phyloP scores from a whole-genome alignment of 2,797 vertebrate genomes.

The Ambastaia sidthimunki region DNA sequence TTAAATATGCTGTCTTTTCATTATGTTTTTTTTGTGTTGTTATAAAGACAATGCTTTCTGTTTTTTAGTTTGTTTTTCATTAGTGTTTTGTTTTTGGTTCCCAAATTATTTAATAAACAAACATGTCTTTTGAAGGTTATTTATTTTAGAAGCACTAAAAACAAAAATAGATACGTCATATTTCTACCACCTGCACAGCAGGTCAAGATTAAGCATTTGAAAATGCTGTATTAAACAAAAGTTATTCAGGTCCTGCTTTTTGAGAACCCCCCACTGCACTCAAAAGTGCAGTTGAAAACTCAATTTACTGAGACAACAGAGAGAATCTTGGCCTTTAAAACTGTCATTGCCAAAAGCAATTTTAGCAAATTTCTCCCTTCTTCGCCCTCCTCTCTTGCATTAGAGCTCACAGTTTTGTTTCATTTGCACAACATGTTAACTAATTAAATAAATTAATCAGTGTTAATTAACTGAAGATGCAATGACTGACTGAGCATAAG shows the following conservation, averaged over 20 bases:
- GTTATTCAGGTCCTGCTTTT: neutral
- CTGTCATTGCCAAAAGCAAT: slow-evolving; percentile 60
- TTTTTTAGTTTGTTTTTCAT: no score
- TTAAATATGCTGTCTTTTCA: no score
- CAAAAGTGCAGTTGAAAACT: no score
- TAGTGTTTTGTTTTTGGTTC: no score
- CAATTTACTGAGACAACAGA: slow-evolving; percentile 53
- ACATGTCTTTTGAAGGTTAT: no score
- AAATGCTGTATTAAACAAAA: no score
- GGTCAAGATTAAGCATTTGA: slow-evolving; percentile 10
- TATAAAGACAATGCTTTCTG: no score
- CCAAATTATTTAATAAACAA: no score
- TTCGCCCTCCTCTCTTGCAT: slow-evolving; percentile 5
- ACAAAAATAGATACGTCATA: no score
- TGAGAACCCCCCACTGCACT: slow-evolving; percentile 41
- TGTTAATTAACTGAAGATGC: slow-evolving; percentile 61
- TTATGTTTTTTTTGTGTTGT: no score
- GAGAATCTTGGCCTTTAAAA: slow-evolving; percentile 63
- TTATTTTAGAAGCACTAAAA: no score
- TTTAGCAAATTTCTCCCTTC: slow-evolving; percentile 34
- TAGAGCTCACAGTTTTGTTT: slow-evolving; percentile 46
- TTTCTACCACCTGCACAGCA: neutral
- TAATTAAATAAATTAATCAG: slow-evolving; percentile 68
- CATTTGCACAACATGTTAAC: slow-evolving; percentile 55
- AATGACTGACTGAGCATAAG: slow-evolving; percentile 55